These are phyloP conservation scores for Thelaira solivaga DNA, from an alignment of 2,888 invertebrate genomes.

Conservation along the genomic window DNA sequence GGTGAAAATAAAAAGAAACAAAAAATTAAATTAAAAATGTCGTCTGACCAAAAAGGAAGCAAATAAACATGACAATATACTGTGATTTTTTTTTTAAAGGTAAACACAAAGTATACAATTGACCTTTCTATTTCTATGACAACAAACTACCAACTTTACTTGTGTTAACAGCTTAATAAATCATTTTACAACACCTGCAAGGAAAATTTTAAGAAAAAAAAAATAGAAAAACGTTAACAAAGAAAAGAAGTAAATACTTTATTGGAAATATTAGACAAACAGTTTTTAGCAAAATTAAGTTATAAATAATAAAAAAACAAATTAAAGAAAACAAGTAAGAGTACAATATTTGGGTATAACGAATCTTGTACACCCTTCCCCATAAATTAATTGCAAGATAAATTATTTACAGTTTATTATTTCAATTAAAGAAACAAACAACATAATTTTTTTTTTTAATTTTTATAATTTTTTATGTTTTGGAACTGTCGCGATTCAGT, in stretches of 20 bases:
- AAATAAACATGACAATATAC: constrained; percentile 10
- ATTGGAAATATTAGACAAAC: not conserved
- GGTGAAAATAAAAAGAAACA: too few species aligned
- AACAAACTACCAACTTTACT: constrained; percentile 29
- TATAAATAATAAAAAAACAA: too few species aligned
- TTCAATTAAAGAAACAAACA: too few species aligned
- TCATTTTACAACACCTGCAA: constrained; percentile 52
- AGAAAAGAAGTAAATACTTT: not conserved
- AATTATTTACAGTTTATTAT: too few species aligned
- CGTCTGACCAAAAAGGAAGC: not conserved
- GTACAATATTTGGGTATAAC: too few species aligned
- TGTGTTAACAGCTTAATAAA: constrained; percentile 44
- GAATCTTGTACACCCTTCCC: too few species aligned
- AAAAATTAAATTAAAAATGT: not conserved
- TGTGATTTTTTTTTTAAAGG: constrained; percentile 5
- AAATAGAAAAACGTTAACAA: not conserved
- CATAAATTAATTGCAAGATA: too few species aligned
- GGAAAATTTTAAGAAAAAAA: too few species aligned
- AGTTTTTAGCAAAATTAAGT: constrained; percentile 16
- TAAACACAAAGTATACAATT: constrained; percentile 12
- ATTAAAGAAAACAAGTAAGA: too few species aligned
- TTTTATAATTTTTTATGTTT: too few species aligned
- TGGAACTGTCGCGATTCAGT: too few species aligned
- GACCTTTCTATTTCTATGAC: constrained; percentile 42
- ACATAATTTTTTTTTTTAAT: too few species aligned